Base-by-base conservation (phyloP, 1,140 invertebrate species). In the Sitobion miscanthi region DNA sequence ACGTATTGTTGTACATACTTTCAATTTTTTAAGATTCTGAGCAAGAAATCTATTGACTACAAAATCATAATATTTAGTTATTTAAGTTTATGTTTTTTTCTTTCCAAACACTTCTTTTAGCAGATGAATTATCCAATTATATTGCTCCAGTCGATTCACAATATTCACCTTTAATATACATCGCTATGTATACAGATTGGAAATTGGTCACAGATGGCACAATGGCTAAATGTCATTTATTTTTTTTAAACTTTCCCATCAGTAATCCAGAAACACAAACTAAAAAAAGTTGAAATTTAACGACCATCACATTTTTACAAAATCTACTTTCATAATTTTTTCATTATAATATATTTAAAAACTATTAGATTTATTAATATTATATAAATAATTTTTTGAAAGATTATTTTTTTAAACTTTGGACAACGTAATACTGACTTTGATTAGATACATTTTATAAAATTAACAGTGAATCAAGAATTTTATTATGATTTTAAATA, bases 161-260 rank as follows among this genome's bases (percentile, higher is more conserved):
- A 7, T 54, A 20, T 0, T 25, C 9, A 69, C n/a, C 30, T 69
- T 14, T 77, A 35, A 35, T 77, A 17, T 52, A n/a, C 62, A 77
- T 77, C n/a, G n/a, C 11, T 35, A 1, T n/a, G 30, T n/a, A 17
- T 54, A 54, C 14, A 77, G 30, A 77, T 77, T 77, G 14, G 17
- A 77, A 77, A 77, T 77, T n/a, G 30, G 30, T 77, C 62, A 77
- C 62, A 77, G 62, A 77, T 77, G 62, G n/a, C n/a, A 77, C 62
- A n/a, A n/a, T n/a, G n/a, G 4, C 62, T n/a, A n/a, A 77, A 20
- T n/a, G 11, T n/a, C n/a, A 77, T n/a, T 35, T n/a, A n/a, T 77
- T 77, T n/a, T n/a, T 77, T 62, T 62, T n/a, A 35, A 77, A n/a
- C 20, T 77, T 77, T 30, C 30, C 62, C 14, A n/a, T 35, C 30